Conservation (phyloP, 2,113 vertebrate genomes). For the Platichthys flesus region DNA sequence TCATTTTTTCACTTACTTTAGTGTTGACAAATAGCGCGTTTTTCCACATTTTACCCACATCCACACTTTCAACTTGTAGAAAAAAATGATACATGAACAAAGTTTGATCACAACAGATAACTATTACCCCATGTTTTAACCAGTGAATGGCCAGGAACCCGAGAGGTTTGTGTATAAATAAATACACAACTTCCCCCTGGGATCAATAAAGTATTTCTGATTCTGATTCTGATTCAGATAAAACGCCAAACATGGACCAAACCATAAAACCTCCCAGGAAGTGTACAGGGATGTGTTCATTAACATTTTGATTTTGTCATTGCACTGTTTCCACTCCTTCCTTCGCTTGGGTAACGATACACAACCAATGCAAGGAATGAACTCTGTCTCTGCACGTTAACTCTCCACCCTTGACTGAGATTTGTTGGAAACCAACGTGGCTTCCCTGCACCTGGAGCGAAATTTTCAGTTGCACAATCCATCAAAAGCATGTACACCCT, state of each 20-base stretch:
- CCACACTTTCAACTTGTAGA: not conserved
- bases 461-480: slow-evolving; percentile 38
- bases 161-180: not conserved
- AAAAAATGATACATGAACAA: not conserved
- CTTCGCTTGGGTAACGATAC: slow-evolving; percentile 17
- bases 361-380: slow-evolving; percentile 22
- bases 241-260: slow-evolving; percentile 2
- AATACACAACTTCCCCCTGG: too few relatives aligned
- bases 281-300: not conserved
- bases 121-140: not conserved
- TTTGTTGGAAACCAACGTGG: slow-evolving; percentile 38
- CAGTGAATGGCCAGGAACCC: not conserved
- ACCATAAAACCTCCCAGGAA: slow-evolving; percentile 1
- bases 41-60: too few relatives aligned
- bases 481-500: slow-evolving; percentile 8
- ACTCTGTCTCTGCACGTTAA: slow-evolving; percentile 30
- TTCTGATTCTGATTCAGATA: too few relatives aligned
- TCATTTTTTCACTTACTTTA: too few relatives aligned
- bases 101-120: not conserved
- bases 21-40: too few relatives aligned
- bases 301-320: not conserved
- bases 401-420: slow-evolving; percentile 44
- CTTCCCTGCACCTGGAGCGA: slow-evolving; percentile 44
- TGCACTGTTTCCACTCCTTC: slow-evolving; percentile 1
- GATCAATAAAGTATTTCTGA: too few relatives aligned